phyloP scores from a whole-genome alignment of 2,113 vertebrate genomes.

The Archilochus colubris region DNA sequence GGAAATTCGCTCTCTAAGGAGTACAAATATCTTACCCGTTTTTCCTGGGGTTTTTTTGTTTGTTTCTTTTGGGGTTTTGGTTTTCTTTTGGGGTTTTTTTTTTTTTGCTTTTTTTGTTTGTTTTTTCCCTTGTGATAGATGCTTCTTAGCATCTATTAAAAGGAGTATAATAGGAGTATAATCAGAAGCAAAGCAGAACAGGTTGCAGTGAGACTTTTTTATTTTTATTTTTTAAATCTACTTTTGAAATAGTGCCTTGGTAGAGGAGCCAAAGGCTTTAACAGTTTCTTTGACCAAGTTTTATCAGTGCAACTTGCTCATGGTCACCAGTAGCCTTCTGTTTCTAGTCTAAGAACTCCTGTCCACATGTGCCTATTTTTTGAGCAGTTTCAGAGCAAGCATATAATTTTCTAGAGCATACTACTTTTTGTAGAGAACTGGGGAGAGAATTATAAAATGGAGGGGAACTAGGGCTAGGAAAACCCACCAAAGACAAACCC shows the following conservation, averaged over 20 bases:
- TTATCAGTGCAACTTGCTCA: neutral
- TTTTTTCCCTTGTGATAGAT: neutral
- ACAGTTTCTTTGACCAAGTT: neutral
- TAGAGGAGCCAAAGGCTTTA: neutral
- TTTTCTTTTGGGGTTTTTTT: too few relatives aligned
- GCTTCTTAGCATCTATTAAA: neutral
- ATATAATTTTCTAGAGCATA: neutral
- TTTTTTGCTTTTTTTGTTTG: too few relatives aligned
- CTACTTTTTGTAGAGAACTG: neutral
- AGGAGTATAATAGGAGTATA: neutral
- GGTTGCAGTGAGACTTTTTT: neutral
- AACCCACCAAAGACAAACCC: neutral
- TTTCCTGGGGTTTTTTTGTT: too few relatives aligned
- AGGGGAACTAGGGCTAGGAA: neutral
- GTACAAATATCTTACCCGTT: neutral
- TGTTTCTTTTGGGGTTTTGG: too few relatives aligned
- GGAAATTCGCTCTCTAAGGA: neutral
- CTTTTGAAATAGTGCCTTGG: neutral
- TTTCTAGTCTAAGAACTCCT: neutral
- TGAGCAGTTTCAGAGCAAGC: neutral
- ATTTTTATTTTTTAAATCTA: neutral
- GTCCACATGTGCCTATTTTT: fast-evolving
- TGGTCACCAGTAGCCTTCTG: neutral
- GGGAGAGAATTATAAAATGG: neutral
- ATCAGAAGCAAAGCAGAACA: neutral